Evolutionary conservation across 2,113 vertebrate species (phyloP).

Genomic region (Mesembrinibis cayennensis): DNA sequence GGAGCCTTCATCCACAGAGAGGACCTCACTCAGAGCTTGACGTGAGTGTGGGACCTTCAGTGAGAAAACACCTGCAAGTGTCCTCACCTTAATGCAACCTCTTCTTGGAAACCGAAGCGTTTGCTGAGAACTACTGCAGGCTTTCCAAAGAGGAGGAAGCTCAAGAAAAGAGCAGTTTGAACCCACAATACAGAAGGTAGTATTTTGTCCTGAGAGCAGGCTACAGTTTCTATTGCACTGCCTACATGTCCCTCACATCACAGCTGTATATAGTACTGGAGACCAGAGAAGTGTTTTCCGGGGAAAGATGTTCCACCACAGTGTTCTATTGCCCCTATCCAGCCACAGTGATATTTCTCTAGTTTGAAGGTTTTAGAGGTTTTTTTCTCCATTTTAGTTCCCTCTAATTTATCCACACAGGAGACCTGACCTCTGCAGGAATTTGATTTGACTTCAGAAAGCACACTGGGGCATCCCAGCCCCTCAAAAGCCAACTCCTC

Average conservation of each 20-base stretch:
- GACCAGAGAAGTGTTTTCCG: background rate
- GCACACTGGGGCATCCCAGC: background rate
- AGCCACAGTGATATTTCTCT: background rate
- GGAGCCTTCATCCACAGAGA: background rate
- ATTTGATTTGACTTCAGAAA: background rate
- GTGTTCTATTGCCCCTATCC: background rate
- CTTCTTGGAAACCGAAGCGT: background rate
- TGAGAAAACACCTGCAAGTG: background rate
- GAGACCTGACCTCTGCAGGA: background rate
- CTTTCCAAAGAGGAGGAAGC: background rate
- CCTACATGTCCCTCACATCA: background rate
- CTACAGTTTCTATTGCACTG: background rate
- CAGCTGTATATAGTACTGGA: background rate
- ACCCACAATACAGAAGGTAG: background rate
- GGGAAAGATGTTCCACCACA: background rate
- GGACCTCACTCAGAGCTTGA: background rate
- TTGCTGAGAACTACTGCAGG: background rate
- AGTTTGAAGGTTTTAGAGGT: background rate
- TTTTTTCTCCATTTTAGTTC: background rate
- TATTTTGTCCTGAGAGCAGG: background rate
- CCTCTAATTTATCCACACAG: background rate
- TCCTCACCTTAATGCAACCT: background rate
- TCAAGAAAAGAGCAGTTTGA: background rate
- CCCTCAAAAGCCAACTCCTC: background rate
- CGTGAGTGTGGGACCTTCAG: background rate